Evolutionary conservation across 2,888 invertebrate species (phyloP).

Genomic region (Sussaba pulchella): DNA sequence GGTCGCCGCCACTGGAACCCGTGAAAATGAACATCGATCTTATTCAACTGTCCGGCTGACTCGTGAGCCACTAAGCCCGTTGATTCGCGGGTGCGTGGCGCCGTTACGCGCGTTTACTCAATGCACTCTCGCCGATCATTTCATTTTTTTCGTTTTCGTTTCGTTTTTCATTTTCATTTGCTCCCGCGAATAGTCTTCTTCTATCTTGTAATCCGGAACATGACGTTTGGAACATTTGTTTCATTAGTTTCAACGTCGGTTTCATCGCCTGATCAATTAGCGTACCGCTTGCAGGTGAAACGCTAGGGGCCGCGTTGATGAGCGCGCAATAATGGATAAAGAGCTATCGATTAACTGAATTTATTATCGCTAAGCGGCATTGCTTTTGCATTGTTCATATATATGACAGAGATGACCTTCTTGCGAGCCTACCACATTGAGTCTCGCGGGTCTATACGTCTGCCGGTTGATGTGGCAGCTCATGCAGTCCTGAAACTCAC

Average conservation of each 20-base stretch:
- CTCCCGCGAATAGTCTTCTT: conserved; percentile 16
- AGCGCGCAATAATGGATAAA: not conserved
- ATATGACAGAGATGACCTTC: conserved; percentile 18
- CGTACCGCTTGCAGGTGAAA: not conserved
- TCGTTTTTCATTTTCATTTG: not conserved
- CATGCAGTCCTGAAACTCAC: conserved; percentile 36
- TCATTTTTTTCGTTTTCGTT: not conserved
- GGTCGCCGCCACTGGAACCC: conserved; percentile 58
- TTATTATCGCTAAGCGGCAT: conserved; percentile 33
- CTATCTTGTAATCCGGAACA: conserved; percentile 15
- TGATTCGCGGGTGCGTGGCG: conserved; percentile 38
- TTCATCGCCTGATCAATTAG: not conserved
- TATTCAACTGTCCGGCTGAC: conserved; percentile 72
- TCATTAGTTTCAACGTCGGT: conserved; percentile 18
- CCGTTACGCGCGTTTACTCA: conserved; percentile 51
- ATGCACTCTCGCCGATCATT: conserved; percentile 33
- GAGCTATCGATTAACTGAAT: conserved; percentile 68
- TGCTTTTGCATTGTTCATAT: conserved; percentile 42
- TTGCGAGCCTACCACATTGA: conserved; percentile 1
- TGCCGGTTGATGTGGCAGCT: conserved; percentile 46
- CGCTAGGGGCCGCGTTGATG: not conserved
- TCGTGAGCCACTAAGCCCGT: conserved; percentile 47
- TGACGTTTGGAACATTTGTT: conserved; percentile 16
- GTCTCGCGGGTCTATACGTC: conserved; percentile 36
- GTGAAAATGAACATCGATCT: conserved; percentile 76